Evolutionary conservation across 2,888 invertebrate genomes (phyloP), one percentile per base, ranked within the genome.

Genomic region (Congeria kusceri): DNA sequence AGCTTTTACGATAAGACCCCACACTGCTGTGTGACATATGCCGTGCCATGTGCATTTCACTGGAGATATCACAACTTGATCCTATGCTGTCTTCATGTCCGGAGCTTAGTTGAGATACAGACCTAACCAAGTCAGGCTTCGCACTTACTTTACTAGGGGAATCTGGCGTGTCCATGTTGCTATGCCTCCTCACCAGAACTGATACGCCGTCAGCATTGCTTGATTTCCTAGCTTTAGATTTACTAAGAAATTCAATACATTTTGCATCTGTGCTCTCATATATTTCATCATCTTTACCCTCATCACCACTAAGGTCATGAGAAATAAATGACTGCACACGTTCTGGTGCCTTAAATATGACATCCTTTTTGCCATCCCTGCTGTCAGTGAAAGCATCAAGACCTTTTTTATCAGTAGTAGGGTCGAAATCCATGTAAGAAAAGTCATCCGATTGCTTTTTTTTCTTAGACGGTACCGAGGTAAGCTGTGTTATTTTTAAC

Each of bases 351-450:
- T 80, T 83, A 1, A 83, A 47, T 28, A 53, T 32, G 0, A 59
- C 46, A 27, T 47, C 27, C 11, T 59, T 18, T 18, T 58, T 27
- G 4, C 58, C 28, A 1, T 20, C 49, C 27, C 47, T 29, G 11
- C 44, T 32, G 18, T 27, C 20, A 39, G 1, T 39, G 39, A 1
- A 13, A 13, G 39, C 39, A 3, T 1, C 39, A 13, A 9, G 11
- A 13, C 39, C 15, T 39, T 39, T 39, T 28, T 49, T 67, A 23
- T 62, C 67, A 15, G 58, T 28, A 2, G 75, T 72, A 28, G 87
- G 87, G 56, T 85, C 84, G 69, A 83, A 87, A 39, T 85, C 87
- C 83, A 87, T 87, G 59, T 87, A 87, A 18, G 74, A 68, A 56
- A 80, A 83, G 23, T 73, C 56, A 62, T 69, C 69, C 27, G 53